A percentile compares a stretch with the other conserved stretches of the same genome.
Conservation (phyloP, 2,888 invertebrate species). For the Schizotus pectinicornis region DNA sequence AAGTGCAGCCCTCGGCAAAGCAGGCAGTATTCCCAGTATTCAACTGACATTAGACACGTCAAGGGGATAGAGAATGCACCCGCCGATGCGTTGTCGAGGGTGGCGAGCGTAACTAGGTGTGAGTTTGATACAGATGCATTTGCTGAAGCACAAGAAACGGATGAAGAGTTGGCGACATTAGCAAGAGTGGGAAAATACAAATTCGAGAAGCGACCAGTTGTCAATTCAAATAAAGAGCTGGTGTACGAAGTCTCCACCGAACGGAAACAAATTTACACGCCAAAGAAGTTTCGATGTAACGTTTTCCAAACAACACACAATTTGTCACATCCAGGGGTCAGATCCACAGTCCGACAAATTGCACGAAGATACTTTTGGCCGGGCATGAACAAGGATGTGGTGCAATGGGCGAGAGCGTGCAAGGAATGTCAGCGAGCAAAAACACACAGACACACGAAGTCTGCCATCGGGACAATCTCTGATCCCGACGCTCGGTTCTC, state of each 20-base stretch:
- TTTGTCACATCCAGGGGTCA: conserved; percentile 42
- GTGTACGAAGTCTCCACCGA: background rate
- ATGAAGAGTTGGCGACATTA: too few species aligned
- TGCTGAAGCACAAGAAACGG: too few species aligned
- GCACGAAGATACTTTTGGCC: conserved; percentile 40
- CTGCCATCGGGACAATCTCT: too few species aligned
- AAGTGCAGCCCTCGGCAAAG: conserved; percentile 47
- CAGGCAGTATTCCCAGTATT: conserved; percentile 51
- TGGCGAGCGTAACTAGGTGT: background rate
- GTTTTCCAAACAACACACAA: conserved; percentile 35
- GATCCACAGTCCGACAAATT: conserved; percentile 39
- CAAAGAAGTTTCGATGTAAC: conserved; percentile 8
- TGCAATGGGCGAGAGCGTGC: conserved; percentile 48
- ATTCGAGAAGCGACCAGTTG: too few species aligned
- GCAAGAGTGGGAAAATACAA: too few species aligned
- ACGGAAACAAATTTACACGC: too few species aligned
- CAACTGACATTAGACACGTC: conserved; percentile 47
- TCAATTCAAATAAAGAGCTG: background rate
- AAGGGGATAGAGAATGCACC: conserved; percentile 46
- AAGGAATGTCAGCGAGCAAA: conserved; percentile 49
- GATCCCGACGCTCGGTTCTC: conserved; percentile 40
- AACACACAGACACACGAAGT: conserved; percentile 41
- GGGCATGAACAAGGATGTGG: conserved; percentile 10
- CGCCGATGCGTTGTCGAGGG: conserved; percentile 52
- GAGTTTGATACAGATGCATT: too few species aligned